Conservation (phyloP, 2,797 vertebrate species). For the Zalophus californianus region DNA sequence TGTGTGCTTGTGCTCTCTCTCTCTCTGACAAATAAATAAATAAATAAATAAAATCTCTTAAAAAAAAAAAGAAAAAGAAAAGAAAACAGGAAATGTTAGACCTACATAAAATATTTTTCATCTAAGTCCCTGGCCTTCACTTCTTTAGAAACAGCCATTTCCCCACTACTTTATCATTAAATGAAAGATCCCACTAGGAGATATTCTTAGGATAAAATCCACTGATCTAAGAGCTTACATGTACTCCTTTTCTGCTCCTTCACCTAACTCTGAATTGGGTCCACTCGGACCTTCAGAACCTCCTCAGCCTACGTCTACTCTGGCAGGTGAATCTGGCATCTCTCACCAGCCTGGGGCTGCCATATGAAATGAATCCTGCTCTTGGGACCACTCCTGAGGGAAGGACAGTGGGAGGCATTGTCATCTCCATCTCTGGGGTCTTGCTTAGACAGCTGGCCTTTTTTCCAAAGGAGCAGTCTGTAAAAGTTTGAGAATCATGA, state of each 20-base stretch:
- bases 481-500: fast-evolving
- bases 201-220: no score
- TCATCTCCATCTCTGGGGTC: fast-evolving
- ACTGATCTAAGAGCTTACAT: not conserved
- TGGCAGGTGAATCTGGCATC: fast-evolving
- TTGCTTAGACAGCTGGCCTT: not conserved
- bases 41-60: no score
- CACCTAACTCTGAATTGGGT: not conserved
- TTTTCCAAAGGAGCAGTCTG: not conserved
- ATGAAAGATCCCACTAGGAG: not conserved
- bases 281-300: not conserved
- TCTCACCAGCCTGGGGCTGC: not conserved
- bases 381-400: not conserved
- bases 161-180: fast-evolving
- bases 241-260: not conserved
- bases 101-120: not conserved
- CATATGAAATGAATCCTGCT: fast-evolving
- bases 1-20: no score
- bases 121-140: not conserved
- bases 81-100: not conserved
- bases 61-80: not conserved
- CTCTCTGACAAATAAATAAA: no score
- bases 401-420: not conserved
- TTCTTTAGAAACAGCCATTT: not conserved
- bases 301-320: not conserved